These are phyloP conservation scores for Sesamia inferens DNA, from an alignment of 2,888 invertebrate genomes.

Conservation along the genomic window DNA sequence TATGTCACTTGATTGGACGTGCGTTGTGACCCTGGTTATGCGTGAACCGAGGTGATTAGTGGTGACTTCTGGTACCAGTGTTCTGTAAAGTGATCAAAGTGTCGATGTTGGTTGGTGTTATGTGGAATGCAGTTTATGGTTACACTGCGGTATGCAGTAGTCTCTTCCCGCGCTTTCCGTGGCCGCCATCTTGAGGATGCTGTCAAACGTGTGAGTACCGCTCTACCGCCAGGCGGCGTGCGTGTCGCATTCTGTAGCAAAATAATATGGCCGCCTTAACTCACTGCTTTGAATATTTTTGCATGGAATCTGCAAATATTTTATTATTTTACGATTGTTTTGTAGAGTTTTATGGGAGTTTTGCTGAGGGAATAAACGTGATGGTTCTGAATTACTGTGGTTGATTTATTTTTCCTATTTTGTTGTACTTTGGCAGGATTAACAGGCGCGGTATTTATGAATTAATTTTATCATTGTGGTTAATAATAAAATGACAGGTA, in stretches of 20 bases:
- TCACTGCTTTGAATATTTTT: conserved; percentile 86
- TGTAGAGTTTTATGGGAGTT: conserved; percentile 26
- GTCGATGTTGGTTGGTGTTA: conserved; percentile 41
- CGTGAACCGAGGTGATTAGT: conserved; percentile 31
- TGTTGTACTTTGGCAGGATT: background rate
- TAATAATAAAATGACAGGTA: background rate
- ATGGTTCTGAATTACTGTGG: conserved; percentile 4
- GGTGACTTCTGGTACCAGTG: conserved; percentile 6
- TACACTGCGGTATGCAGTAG: conserved; percentile 69
- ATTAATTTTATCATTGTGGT: background rate
- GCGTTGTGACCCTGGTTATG: conserved; percentile 62
- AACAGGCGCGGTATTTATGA: background rate
- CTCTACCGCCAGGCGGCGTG: conserved; percentile 85
- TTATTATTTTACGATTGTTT: conserved; percentile 57
- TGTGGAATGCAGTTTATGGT: conserved; percentile 73
- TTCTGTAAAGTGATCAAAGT: conserved; percentile 44
- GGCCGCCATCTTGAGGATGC: conserved; percentile 84
- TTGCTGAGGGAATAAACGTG: conserved; percentile 16
- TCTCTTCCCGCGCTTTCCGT: conserved; percentile 65
- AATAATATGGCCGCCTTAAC: conserved; percentile 81
- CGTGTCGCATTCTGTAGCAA: conserved; percentile 77
- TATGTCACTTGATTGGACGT: conserved; percentile 66
- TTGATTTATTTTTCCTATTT: conserved; percentile 12
- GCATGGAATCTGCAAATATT: conserved; percentile 75
- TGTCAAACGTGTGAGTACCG: conserved; percentile 79